A percentile compares a stretch with the other conserved stretches of the same genome.
Evolutionary conservation across 1,140 invertebrate genomes (phyloP).

Genomic region (Caenorhabditis inopinata): DNA sequence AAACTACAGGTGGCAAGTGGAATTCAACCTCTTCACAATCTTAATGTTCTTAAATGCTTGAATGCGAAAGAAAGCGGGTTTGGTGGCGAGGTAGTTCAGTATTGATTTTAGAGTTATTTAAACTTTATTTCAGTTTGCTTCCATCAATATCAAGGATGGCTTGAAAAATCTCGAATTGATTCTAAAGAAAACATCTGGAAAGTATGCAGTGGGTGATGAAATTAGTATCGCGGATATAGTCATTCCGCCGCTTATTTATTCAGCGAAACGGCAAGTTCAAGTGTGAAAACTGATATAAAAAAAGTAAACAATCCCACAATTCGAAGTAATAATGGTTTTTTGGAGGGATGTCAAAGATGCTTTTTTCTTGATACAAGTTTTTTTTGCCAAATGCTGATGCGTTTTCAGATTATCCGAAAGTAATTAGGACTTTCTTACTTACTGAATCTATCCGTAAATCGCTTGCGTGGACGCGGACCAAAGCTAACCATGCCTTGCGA

Average conservation of each 20-base stretch:
- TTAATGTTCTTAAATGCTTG: conserved; percentile 78
- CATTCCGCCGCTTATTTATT: conserved; percentile 88
- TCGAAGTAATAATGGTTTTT: too few species aligned
- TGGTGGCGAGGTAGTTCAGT: conserved; percentile 36
- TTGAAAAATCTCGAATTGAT: conserved; percentile 84
- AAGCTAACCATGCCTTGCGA: too few species aligned
- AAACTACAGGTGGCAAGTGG: conserved; percentile 54
- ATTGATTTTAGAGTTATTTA: neutral
- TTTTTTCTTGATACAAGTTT: too few species aligned
- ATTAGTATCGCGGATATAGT: conserved; percentile 91
- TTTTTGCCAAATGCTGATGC: too few species aligned
- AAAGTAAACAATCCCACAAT: too few species aligned
- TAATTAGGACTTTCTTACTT: too few species aligned
- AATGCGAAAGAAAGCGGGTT: conserved; percentile 36
- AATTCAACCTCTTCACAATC: conserved; percentile 82
- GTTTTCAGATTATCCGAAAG: too few species aligned
- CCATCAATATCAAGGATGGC: conserved; percentile 82
- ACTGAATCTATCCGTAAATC: too few species aligned
- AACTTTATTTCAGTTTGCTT: conserved; percentile 75
- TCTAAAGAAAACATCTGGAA: conserved; percentile 79
- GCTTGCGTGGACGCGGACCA: too few species aligned
- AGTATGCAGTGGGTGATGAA: conserved; percentile 88
- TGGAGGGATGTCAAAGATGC: too few species aligned
- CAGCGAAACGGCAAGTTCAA: conserved; percentile 72
- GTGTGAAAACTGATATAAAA: too few species aligned